Percentiles rank a stretch among this genome's conserved stretches.
These are phyloP conservation scores for Vespertilio murinus DNA, from an alignment of 2,797 vertebrate genomes.

Conservation along the genomic window DNA sequence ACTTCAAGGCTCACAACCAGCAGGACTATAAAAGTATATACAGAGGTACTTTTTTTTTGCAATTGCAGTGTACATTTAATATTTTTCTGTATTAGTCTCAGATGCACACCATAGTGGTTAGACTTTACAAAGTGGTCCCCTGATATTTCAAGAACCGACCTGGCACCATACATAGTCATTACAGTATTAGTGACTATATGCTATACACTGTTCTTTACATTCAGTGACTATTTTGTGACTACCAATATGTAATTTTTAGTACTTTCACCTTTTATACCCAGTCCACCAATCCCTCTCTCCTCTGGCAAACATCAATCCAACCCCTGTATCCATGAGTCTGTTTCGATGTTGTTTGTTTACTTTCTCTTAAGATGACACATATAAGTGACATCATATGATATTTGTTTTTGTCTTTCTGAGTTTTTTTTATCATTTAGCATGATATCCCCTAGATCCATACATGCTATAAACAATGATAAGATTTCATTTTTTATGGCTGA, in stretches of 20 bases:
- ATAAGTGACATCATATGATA: background rate
- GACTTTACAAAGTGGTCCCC: background rate
- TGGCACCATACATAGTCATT: background rate
- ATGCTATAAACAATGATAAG: background rate
- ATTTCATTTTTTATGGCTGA: background rate
- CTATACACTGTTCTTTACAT: background rate
- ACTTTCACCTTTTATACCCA: background rate
- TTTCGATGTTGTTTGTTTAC: background rate
- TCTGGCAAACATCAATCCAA: no score
- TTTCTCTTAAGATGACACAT: background rate
- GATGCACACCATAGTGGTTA: background rate
- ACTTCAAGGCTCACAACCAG: background rate
- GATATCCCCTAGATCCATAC: background rate
- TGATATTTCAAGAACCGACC: background rate
- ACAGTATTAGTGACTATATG: background rate
- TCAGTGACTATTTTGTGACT: background rate
- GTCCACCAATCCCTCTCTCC: background rate
- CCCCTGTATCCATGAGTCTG: background rate
- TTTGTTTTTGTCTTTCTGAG: background rate
- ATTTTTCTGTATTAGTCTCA: background rate
- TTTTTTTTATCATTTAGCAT: background rate
- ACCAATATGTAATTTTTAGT: background rate
- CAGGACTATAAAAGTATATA: background rate
- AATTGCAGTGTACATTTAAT: background rate
- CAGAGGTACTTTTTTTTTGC: background rate